phyloP scores from a whole-genome alignment of 2,113 vertebrate genomes.

The Paedocypris sp. region DNA sequence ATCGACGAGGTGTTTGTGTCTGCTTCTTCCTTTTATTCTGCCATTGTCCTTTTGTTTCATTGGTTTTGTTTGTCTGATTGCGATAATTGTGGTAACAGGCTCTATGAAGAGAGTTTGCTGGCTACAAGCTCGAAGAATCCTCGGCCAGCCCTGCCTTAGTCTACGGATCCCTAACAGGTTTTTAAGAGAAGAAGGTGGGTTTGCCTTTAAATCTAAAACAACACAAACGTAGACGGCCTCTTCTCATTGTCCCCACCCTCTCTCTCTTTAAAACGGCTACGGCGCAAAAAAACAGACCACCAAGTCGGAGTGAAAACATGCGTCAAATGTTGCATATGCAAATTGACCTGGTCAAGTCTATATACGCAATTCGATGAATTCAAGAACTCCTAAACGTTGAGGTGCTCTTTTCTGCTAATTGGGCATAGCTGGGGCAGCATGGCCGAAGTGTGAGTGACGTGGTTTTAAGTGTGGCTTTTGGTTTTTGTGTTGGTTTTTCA shows the following conservation, averaged over 20 bases:
- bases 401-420: constrained; percentile 15
- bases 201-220: constrained; percentile 34
- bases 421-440: constrained; percentile 3
- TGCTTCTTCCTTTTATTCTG: constrained; percentile 37
- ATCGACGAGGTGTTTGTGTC: not conserved
- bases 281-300: not conserved
- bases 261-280: constrained; percentile 10
- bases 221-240: not conserved
- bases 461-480: not conserved
- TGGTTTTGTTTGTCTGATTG: constrained; percentile 60
- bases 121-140: constrained; percentile 69
- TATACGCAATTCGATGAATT: too few species aligned
- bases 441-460: not conserved
- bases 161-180: constrained; percentile 71
- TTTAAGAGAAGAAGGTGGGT: constrained; percentile 74
- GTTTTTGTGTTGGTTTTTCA: not conserved
- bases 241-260: not conserved
- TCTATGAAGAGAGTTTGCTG: constrained; percentile 66
- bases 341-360: too few species aligned
- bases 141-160: constrained; percentile 68
- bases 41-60: constrained; percentile 34
- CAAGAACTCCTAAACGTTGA: too few species aligned
- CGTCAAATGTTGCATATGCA: too few species aligned
- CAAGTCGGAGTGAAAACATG: too few species aligned
- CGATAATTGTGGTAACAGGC: constrained; percentile 63